Base-by-base conservation (phyloP, 2,113 vertebrate genomes). In the Camelus bactrianus region DNA sequence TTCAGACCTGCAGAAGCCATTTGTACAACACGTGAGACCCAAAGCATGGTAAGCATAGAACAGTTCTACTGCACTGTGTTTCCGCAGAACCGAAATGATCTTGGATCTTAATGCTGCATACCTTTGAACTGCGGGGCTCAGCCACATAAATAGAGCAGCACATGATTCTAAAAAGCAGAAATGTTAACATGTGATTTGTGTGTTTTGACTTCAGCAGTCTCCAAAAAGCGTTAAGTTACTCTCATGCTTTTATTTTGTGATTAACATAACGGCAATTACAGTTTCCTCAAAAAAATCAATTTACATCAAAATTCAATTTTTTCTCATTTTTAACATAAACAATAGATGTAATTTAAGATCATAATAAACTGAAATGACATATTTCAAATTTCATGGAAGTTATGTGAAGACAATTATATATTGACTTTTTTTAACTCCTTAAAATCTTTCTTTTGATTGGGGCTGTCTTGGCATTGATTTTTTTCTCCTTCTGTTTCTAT, bases 161-260 rank as follows among this genome's bases (percentile, higher is more conserved):
- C 77, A 73, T 92, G 72, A 91, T 73, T 97, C 90, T 94, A 91
- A 97, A 96, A 96, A 95, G 86, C 89, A 96, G 95, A 73, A 75
- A 81, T 86, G 48, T 92, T 96, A 93, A 95, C 56, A 67, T 90
- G 83, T 80, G 83, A 96, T 84, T 84, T 98, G 85, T 94, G 91
- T 95, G 72, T 91, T 97, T 94, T 82, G 94, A 73, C 96, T 96
- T 97, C 64, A 96, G 38, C 96, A 96, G 86, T 95, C 86, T 94
- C 82, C 75, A 86, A 12, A n/a, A 96, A 96, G 97, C 97, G 48
- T 87, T 87, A 72, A 70, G 76, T 95, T 95, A 86, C 91, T 97
- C 87, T 97, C 94, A 96, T 94, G 92, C 73, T 97, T 97, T 97
- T 88, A 92, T 97, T 97, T 98, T 93, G 82, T 95, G 73, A 72